Evolutionary conservation across 2,113 vertebrate genomes (phyloP).

Genomic region (Cephalopholis sonnerati): DNA sequence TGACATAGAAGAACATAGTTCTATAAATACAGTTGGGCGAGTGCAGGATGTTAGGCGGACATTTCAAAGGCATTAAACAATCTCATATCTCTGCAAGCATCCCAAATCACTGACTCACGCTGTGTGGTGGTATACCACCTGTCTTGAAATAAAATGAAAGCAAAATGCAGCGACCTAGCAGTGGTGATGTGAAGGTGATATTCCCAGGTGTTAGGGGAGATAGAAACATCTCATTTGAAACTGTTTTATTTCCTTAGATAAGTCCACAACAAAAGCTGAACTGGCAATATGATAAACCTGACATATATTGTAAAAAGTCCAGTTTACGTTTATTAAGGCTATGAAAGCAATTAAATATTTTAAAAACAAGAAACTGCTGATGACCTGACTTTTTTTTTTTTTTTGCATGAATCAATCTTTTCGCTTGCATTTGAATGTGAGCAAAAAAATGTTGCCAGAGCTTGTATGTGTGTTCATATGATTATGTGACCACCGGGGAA

Average conservation of each 20-base stretch:
- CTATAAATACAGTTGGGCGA: conserved; percentile 80
- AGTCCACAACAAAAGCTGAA: not conserved
- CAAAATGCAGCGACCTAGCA: conserved; percentile 1
- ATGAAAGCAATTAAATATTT: not conserved
- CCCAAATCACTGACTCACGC: conserved; percentile 25
- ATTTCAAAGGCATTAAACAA: conserved; percentile 61
- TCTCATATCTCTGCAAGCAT: conserved; percentile 33
- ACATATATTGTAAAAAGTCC: not conserved
- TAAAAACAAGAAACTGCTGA: not conserved
- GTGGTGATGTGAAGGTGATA: conserved; percentile 5
- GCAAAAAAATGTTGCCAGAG: not conserved
- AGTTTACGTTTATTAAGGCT: not conserved
- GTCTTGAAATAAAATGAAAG: conserved; percentile 23
- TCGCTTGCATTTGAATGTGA: not conserved
- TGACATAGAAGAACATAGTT: conserved; percentile 72
- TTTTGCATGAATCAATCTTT: not conserved
- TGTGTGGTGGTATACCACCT: not conserved
- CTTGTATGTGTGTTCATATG: not conserved
- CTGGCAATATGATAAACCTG: not conserved
- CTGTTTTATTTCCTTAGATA: too few relatives aligned
- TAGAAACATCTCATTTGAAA: not conserved
- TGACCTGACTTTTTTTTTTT: not conserved
- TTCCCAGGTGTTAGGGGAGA: not conserved
- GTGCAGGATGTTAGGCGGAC: conserved; percentile 17
- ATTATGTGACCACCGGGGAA: not conserved